phyloP scores from a whole-genome alignment of 2,113 vertebrate species.

The Mormyrus iriodes region DNA sequence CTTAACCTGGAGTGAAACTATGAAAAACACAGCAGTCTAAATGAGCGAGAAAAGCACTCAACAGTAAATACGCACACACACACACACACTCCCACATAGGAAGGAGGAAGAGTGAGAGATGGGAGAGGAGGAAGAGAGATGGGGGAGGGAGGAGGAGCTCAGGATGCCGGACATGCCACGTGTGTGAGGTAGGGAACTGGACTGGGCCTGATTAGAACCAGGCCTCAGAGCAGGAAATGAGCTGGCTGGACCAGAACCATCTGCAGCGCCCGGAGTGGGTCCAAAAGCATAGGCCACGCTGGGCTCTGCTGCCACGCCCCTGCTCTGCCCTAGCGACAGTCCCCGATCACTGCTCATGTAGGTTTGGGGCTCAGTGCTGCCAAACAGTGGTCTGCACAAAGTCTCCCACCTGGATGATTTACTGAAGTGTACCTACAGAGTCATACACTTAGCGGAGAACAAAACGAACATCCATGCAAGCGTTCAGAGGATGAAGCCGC shows the following conservation, averaged over 20 bases:
- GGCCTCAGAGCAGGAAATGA: constrained; percentile 13
- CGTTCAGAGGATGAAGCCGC: not conserved
- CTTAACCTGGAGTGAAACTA: not conserved
- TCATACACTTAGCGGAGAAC: not conserved
- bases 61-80: not conserved
- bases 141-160: too few relatives aligned
- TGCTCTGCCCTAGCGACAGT: not conserved
- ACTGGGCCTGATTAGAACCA: constrained; percentile 11
- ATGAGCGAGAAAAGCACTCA: not conserved
- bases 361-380: not conserved
- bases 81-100: not conserved
- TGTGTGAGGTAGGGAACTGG: not conserved
- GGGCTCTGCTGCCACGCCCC: not conserved
- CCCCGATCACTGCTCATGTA: not conserved
- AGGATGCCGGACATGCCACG: not conserved
- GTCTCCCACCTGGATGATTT: not conserved
- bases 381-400: not conserved
- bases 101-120: not conserved
- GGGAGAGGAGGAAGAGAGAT: too few relatives aligned
- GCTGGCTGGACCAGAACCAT: constrained; percentile 11
- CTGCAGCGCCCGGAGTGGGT: not conserved
- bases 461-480: not conserved
- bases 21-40: not conserved
- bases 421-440: not conserved
- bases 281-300: not conserved